Percentiles rank a stretch among this genome's conserved stretches.
These are phyloP conservation scores for Perca flavescens DNA, from an alignment of 2,113 vertebrate species.

Conservation along the genomic window DNA sequence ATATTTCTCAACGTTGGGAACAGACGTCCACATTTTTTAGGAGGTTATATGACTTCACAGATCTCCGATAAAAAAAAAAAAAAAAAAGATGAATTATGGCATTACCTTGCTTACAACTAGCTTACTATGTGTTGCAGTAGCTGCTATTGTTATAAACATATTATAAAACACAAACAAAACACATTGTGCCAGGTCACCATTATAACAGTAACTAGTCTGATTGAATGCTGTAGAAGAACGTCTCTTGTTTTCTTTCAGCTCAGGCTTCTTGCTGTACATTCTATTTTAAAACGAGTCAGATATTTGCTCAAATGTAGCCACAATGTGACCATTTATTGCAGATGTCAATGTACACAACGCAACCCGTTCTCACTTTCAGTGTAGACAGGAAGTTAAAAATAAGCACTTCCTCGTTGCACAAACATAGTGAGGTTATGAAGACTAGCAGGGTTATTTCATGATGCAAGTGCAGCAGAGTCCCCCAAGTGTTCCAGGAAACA, in stretches of 20 bases:
- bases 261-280: neutral
- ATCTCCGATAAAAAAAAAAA: neutral
- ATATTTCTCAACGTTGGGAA: neutral
- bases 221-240: neutral
- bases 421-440: neutral
- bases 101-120: neutral
- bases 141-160: neutral
- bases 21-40: neutral
- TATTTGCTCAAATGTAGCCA: neutral
- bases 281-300: neutral
- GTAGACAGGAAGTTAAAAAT: no score
- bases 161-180: neutral
- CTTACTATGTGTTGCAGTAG: neutral
- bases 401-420: neutral
- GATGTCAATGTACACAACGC: neutral
- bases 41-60: neutral
- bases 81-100: neutral
- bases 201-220: neutral
- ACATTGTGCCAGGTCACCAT: neutral
- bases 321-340: neutral
- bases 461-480: neutral
- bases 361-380: neutral
- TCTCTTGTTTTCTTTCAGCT: neutral
- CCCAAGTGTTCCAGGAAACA: neutral
- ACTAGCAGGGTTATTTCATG: neutral